A percentile compares a stretch with the other conserved stretches of the same genome.
phyloP scores from a whole-genome alignment of 2,888 invertebrate species.

The Biston stratarius region DNA sequence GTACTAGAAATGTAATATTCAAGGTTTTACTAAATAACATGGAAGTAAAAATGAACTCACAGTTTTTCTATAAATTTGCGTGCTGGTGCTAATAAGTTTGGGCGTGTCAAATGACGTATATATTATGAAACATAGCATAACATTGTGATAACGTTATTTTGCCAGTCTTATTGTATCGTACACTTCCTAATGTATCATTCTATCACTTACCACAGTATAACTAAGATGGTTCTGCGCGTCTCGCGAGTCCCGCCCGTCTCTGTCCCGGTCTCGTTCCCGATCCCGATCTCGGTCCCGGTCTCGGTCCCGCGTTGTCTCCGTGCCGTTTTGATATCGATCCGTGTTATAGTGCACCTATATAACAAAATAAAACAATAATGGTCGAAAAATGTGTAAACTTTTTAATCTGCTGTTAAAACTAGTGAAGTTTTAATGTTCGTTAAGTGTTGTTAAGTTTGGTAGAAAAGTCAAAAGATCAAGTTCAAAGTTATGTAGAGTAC shows the following conservation, averaged over 20 bases:
- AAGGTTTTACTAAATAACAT: not conserved
- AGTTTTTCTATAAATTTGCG: not conserved
- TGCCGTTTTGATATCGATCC: constrained; percentile 89
- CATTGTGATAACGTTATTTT: too few relatives aligned
- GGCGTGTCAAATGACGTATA: not conserved
- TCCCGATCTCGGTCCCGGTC: constrained; percentile 7
- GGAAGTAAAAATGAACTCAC: too few relatives aligned
- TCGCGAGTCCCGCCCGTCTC: constrained; percentile 60
- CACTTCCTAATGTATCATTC: too few relatives aligned
- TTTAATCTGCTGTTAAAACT: too few relatives aligned
- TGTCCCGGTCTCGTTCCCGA: constrained; percentile 42
- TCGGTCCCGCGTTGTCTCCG: constrained; percentile 72
- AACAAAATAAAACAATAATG: not conserved
- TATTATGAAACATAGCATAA: too few relatives aligned
- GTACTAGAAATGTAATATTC: constrained; percentile 69
- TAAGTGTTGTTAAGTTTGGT: too few relatives aligned
- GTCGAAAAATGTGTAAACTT: too few relatives aligned
- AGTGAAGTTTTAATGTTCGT: too few relatives aligned
- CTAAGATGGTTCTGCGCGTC: constrained; percentile 81
- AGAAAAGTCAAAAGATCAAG: too few relatives aligned
- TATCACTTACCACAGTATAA: constrained; percentile 78
- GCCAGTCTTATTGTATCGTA: too few relatives aligned
- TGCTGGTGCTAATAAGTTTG: not conserved
- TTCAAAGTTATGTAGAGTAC: too few relatives aligned
- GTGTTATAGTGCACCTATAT: constrained; percentile 66